Conservation (phyloP, 2,888 invertebrate species). For the Penaeus monodon region DNA sequence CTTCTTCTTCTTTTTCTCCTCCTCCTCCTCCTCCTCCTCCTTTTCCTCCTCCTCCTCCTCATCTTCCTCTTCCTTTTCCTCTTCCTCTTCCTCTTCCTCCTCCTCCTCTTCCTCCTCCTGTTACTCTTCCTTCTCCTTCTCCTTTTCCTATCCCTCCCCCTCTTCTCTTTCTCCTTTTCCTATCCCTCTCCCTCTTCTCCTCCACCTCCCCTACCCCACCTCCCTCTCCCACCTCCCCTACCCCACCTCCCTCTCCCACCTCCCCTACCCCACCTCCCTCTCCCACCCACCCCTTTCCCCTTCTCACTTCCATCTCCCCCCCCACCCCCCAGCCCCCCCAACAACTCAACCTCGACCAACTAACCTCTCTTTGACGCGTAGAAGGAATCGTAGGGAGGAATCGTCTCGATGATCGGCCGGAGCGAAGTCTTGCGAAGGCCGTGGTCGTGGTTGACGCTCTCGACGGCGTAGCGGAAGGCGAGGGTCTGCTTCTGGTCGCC, state of each 20-base stretch:
- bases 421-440: slow-evolving; percentile 5
- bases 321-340: background rate
- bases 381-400: slow-evolving; percentile 92
- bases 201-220: background rate
- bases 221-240: background rate
- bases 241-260: background rate
- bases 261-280: background rate
- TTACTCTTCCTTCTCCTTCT: no score
- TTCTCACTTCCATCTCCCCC: background rate
- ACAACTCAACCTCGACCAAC: slow-evolving; percentile 52
- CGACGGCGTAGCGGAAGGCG: slow-evolving; percentile 70
- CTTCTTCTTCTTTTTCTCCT: no score
- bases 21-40: no score
- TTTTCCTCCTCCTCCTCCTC: no score
- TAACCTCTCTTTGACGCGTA: slow-evolving; percentile 93
- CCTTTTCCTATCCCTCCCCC: background rate
- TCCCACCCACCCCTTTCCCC: background rate
- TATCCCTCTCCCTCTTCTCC: background rate
- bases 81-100: background rate
- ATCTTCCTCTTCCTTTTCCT: no score
- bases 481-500: slow-evolving; percentile 82
- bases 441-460: slow-evolving; percentile 67
- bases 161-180: background rate
- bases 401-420: slow-evolving; percentile 78
- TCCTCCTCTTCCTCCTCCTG: background rate